Evolutionary conservation across 2,888 invertebrate genomes (phyloP).

Genomic region (Heliconius cydno): DNA sequence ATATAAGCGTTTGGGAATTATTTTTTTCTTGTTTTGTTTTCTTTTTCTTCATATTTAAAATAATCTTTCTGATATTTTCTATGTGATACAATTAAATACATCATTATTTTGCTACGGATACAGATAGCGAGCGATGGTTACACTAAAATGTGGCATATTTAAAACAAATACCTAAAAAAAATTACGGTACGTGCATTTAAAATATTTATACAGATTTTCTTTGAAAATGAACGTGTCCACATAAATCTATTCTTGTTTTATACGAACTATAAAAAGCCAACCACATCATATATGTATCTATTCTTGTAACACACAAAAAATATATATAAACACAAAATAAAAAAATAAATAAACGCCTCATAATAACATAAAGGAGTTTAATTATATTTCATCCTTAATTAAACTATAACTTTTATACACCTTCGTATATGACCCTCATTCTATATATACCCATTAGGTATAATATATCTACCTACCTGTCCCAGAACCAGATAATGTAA

Average conservation of each 20-base stretch:
- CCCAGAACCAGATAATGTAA: constrained; percentile 32
- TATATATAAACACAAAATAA: neutral
- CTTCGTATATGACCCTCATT: constrained; percentile 16
- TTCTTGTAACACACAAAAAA: constrained; percentile 1
- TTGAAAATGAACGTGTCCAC: neutral
- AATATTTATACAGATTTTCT: no score
- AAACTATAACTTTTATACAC: constrained; percentile 19
- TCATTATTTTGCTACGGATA: no score
- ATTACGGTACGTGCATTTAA: no score
- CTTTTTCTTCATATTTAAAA: neutral
- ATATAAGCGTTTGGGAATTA: neutral
- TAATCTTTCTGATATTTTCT: no score
- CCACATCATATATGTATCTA: no score
- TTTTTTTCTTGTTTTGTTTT: neutral
- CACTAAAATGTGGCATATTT: no score
- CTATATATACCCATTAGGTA: constrained; percentile 4
- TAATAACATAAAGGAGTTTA: neutral
- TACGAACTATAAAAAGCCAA: neutral
- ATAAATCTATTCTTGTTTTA: neutral
- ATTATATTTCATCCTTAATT: constrained; percentile 19
- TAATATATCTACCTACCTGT: neutral
- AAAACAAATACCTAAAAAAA: no score
- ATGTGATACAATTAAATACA: no score
- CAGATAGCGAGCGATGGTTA: no score
- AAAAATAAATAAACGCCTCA: neutral